Percentiles rank a stretch among this genome's conserved stretches.
Evolutionary conservation across 1,140 invertebrate genomes (phyloP).

Genomic region (Drosophila aff.): DNA sequence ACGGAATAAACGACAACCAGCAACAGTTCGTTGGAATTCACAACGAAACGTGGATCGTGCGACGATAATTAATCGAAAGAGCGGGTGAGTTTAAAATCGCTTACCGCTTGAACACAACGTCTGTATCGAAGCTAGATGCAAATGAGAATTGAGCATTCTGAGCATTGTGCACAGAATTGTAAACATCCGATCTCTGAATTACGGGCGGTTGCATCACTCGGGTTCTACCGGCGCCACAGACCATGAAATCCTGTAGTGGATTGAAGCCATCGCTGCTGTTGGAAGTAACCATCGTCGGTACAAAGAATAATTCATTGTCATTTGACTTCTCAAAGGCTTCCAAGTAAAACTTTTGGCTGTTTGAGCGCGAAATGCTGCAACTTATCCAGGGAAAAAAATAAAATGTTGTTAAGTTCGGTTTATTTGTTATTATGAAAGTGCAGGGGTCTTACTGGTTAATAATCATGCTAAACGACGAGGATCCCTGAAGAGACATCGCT

Average conservation of each 20-base stretch:
- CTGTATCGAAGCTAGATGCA: no score
- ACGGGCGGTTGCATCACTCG: not conserved
- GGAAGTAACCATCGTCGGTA: not conserved
- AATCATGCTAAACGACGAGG: constrained; percentile 26
- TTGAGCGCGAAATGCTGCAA: constrained; percentile 17
- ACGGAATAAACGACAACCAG: constrained; percentile 1
- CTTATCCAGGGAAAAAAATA: not conserved
- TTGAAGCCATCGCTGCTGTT: not conserved
- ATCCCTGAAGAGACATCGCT: constrained; percentile 13
- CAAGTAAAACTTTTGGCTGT: not conserved
- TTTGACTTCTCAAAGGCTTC: not conserved
- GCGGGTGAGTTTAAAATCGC: constrained; percentile 18
- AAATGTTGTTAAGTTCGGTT: not conserved
- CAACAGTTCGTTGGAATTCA: constrained; percentile 1
- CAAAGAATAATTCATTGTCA: not conserved
- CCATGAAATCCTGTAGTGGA: constrained; percentile 2
- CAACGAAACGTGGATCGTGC: not conserved
- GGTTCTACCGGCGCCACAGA: not conserved
- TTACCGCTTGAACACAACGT: not conserved
- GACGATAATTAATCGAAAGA: constrained; percentile 12
- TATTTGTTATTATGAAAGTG: not conserved
- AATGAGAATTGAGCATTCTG: not conserved
- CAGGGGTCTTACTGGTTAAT: constrained; percentile 25
- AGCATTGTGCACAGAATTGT: not conserved
- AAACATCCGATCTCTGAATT: not conserved